Evolutionary conservation across 2,113 vertebrate species (phyloP), one percentile per base, ranked within the genome.

Genomic region (Ochotona curzoniae): DNA sequence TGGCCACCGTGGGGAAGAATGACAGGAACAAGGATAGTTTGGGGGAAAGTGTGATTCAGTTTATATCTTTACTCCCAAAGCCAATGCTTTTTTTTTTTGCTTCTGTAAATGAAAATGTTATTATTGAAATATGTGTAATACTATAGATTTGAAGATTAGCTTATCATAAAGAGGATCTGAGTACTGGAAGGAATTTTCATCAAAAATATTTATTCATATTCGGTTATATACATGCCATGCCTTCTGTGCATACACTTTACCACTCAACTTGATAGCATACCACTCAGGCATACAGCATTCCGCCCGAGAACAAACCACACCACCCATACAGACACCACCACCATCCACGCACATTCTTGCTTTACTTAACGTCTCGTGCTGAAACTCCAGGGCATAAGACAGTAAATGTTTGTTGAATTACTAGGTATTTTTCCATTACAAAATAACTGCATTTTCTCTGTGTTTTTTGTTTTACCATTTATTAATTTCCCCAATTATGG

Each of bases 171-270:
- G 8, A 44, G 60, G 49, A 57, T 76, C 54, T 76, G 67, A 70
- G 73, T 83, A 81, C 87, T 87, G 23, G 32, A 78, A 7, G 18
- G 1, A 81, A 61, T 32, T 87, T 90, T 23, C 87, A 57, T 78
- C 83, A 73, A 69, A 89, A 76, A 80, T 44, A 86, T 84, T 70
- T 49, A 44, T 69, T 93, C 51, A 91, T 18, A 44, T 20, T 23
- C 63, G n/a, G 9, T 69, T 90, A 12, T 5, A 12, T 10, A 74
- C 5, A 21, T 2, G 54, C 54, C 54, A 57, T 57, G 18, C 18
- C 54, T 17, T 18, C 54, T 57, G 18, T 57, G 54, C 18, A 57
- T 57, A 57, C 15, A 57, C 54, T 44, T 44, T 44, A 44, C 38
- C 38, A 44, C 38, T 44, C 38, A 44, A 44, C 38, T 44, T 44